Percentiles rank a stretch among this genome's conserved stretches.
phyloP scores from a whole-genome alignment of 2,888 invertebrate genomes.

The Sesia bembeciformis region DNA sequence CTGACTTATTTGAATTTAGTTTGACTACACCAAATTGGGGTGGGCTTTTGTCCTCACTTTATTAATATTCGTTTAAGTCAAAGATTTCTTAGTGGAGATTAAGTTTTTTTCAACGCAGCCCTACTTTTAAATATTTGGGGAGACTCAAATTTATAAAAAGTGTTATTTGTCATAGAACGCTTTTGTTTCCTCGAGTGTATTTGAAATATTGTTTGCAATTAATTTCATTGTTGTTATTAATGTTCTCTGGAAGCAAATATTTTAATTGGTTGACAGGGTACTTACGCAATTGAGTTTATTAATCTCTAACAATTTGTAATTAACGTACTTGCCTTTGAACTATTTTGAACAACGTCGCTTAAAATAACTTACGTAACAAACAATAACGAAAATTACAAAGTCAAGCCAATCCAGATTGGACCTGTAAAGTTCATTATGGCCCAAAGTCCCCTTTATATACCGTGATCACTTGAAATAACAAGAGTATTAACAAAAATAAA shows the following conservation, averaged over 20 bases:
- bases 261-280: conserved; percentile 13
- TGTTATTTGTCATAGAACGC: conserved; percentile 42
- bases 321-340: not conserved
- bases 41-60: conserved; percentile 9
- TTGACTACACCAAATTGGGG: conserved; percentile 19
- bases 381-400: no score
- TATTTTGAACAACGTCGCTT: no score
- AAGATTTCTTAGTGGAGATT: conserved; percentile 7
- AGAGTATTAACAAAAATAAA: no score
- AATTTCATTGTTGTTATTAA: conserved; percentile 24
- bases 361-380: no score
- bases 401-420: no score
- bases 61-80: conserved; percentile 33
- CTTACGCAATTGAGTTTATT: not conserved
- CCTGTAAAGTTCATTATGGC: no score
- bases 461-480: no score
- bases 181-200: conserved; percentile 32
- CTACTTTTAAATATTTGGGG: conserved; percentile 49
- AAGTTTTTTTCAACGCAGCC: conserved; percentile 9
- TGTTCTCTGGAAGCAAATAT: conserved; percentile 5
- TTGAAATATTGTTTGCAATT: conserved; percentile 44
- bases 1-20: conserved; percentile 32
- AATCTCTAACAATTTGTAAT: not conserved
- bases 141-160: conserved; percentile 17
- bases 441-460: no score